These are phyloP conservation scores for Nothobranchius furzeri DNA, from an alignment of 2,113 vertebrate genomes.

Conservation along the genomic window DNA sequence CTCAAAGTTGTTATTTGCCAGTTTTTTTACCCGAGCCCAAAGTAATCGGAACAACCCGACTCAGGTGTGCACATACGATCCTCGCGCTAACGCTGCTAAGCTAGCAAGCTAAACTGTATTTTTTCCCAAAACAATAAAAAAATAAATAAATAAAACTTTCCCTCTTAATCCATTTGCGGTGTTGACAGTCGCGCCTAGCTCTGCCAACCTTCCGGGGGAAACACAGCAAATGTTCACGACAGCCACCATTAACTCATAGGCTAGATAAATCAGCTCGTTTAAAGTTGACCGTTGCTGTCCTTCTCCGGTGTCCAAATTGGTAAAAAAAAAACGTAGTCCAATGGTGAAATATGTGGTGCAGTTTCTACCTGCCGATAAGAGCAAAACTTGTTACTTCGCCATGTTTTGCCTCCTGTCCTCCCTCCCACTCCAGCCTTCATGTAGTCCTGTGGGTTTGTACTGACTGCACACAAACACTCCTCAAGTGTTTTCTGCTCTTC, in stretches of 20 bases:
- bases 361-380: constrained; percentile 29
- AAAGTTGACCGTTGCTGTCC: constrained; percentile 36
- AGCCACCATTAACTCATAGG: constrained; percentile 44
- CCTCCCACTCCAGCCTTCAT: constrained; percentile 51
- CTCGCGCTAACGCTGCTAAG: constrained; percentile 33
- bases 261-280: constrained; percentile 25
- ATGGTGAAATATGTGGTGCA: constrained; percentile 11
- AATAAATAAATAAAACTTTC: constrained; percentile 67
- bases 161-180: constrained; percentile 63
- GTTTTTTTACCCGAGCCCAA: constrained; percentile 8
- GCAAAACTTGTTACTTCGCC: constrained; percentile 73
- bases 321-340: constrained; percentile 12
- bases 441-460: constrained; percentile 47
- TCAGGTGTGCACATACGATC: constrained; percentile 56
- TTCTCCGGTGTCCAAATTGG: constrained; percentile 14
- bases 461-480: constrained; percentile 54
- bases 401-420: constrained; percentile 70
- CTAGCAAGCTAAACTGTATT: constrained; percentile 43
- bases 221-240: constrained; percentile 34
- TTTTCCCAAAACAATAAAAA: background rate
- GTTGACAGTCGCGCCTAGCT: constrained; percentile 73
- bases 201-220: constrained; percentile 68
- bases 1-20: constrained; percentile 54
- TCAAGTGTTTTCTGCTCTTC: constrained; percentile 58
- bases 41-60: constrained; percentile 14